Base-by-base conservation (phyloP, 2,113 vertebrate genomes). In the Saiga tatarica region DNA sequence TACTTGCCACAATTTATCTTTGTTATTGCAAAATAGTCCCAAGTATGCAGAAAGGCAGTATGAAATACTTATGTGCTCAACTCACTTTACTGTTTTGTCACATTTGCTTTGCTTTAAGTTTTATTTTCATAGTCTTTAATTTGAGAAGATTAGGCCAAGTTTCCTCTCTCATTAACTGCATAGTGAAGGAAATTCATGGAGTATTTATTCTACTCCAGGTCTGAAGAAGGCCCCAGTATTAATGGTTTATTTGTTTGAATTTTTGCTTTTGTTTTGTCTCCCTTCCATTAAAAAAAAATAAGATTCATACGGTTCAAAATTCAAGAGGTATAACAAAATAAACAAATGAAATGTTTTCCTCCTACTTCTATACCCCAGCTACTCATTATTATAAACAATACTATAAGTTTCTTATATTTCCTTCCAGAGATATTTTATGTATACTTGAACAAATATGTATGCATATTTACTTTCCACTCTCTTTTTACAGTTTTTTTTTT, bases 191-290 rank as follows among this genome's bases (percentile, higher is more conserved):
- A 7, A 52, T 57, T 26, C 28, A 39, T 23, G 14, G 36, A 79
- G 47, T 28, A 53, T 71, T 33, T 36, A 67, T 33, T 36, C n/a
- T 84, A 57, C 26, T 21, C 52, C 26, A 25, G n/a, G 87, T 74
- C 23, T 78, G 74, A 79, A 53, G 47, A 71, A 30, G 23, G 16
- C 57, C 59, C 25, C 21, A 12, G 52, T 39, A 53, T 42, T 89
- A 53, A 89, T 53, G 67, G 30, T 50, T 97, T 87, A 42, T 79
- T 91, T 62, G 26, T 89, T 76, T 52, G 92, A 91, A 55, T 52
- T 62, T 82, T 96, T 93, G 81, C 21, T 88, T 92, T 92, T 83
- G 21, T 78, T 82, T 90, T 82, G 83, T 30, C 30, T 96, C 17
- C 33, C 17, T 91, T 95, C 50, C 50, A n/a, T 76, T 89, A 13